A percentile compares a stretch with the other conserved stretches of the same genome.
Evolutionary conservation across 2,113 vertebrate genomes (phyloP).

Genomic region (Capricornis sumatraensis): DNA sequence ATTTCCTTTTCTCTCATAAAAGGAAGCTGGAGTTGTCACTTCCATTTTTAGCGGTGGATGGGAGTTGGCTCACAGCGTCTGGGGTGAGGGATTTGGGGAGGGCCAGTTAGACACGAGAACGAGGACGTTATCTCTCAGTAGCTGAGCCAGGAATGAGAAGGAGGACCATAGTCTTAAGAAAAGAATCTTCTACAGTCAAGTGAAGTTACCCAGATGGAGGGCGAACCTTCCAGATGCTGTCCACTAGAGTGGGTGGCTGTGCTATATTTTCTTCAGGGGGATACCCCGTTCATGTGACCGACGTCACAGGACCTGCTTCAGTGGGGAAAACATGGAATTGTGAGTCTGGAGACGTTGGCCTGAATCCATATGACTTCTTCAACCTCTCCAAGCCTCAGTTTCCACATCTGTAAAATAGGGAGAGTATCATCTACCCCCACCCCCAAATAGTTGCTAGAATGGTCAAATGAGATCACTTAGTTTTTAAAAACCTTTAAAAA

Average conservation of each 20-base stretch:
- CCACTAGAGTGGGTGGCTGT: not conserved
- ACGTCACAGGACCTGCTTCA: not conserved
- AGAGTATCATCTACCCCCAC: not conserved
- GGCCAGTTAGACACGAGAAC: not conserved
- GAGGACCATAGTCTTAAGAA: not conserved
- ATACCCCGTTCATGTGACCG: not conserved
- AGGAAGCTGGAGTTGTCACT: slow-evolving; percentile 3
- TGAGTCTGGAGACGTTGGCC: not conserved
- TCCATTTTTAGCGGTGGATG: not conserved
- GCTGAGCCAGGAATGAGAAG: not conserved
- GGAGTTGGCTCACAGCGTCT: not conserved
- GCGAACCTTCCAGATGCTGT: not conserved
- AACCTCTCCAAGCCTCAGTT: not conserved
- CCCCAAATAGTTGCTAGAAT: not conserved
- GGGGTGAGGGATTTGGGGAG: not conserved
- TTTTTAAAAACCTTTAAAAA: not conserved
- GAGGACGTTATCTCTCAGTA: not conserved
- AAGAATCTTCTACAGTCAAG: not conserved
- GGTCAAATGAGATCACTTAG: not conserved
- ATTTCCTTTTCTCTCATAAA: slow-evolving; percentile 16
- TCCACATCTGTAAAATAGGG: not conserved
- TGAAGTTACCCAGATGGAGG: not conserved
- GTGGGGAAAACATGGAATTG: not conserved
- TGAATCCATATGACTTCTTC: not conserved
- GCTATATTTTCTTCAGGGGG: not conserved